A percentile compares a stretch with the other conserved stretches of the same genome.
Evolutionary conservation across 2,113 vertebrate genomes (phyloP).

Genomic region (Oceanites oceanicus): DNA sequence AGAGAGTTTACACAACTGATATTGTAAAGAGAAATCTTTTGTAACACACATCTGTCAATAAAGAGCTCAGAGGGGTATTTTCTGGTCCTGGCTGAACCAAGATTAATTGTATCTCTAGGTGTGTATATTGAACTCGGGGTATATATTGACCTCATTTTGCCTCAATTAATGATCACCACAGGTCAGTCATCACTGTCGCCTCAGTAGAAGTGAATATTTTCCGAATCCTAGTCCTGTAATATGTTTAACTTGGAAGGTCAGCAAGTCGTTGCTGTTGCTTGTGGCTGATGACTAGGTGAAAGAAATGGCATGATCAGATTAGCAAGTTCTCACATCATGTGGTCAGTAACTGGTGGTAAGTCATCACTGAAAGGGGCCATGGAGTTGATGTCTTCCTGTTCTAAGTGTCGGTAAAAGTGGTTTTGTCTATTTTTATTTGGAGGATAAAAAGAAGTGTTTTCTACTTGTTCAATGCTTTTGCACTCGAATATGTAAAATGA

Average conservation of each 20-base stretch:
- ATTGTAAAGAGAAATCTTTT: neutral
- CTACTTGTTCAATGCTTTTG: neutral
- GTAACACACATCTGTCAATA: neutral
- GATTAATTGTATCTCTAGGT: neutral
- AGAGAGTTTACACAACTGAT: neutral
- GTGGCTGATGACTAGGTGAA: neutral
- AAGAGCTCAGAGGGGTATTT: neutral
- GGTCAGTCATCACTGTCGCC: neutral
- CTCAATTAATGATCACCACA: slow-evolving; percentile 1
- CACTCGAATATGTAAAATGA: neutral
- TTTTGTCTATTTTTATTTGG: neutral
- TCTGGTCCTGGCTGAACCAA: neutral
- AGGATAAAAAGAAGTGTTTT: neutral
- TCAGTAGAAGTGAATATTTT: slow-evolving; percentile 15
- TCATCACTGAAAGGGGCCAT: neutral
- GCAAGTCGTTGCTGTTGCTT: neutral
- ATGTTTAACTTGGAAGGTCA: neutral
- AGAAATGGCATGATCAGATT: neutral
- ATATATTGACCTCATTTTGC: slow-evolving; percentile 13
- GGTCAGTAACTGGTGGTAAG: neutral
- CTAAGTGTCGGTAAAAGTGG: neutral
- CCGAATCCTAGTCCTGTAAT: neutral
- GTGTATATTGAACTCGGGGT: slow-evolving; percentile 2
- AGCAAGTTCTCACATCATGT: neutral
- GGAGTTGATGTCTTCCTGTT: neutral